These are phyloP conservation scores for Drosophila suboccidentalis DNA, from an alignment of 2,888 invertebrate genomes.

Conservation along the genomic window DNA sequence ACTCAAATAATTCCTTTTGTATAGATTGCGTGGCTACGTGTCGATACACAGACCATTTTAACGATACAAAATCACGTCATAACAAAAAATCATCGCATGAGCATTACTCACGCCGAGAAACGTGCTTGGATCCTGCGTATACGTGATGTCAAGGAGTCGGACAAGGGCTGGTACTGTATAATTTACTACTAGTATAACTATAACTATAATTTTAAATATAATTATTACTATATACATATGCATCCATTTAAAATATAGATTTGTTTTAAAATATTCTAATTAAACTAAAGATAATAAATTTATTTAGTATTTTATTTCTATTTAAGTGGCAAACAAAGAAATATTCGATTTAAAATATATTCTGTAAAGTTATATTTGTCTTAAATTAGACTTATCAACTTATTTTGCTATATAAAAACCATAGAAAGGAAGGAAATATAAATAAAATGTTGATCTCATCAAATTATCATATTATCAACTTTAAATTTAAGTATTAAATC, in stretches of 20 bases:
- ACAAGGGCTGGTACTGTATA: slow-evolving; percentile 89
- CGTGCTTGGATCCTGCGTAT: slow-evolving; percentile 94
- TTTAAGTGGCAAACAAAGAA: too few species aligned
- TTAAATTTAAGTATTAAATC: background rate
- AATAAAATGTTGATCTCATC: too few species aligned
- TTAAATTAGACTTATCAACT: too few species aligned
- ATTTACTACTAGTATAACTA: slow-evolving; percentile 2
- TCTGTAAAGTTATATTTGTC: too few species aligned
- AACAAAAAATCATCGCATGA: slow-evolving; percentile 95
- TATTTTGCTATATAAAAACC: too few species aligned
- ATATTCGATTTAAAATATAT: too few species aligned
- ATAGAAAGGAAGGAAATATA: too few species aligned
- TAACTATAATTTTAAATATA: background rate
- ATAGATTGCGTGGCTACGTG: slow-evolving; percentile 95
- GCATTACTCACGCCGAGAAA: slow-evolving; percentile 91
- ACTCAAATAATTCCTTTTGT: slow-evolving; percentile 49
- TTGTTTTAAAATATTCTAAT: background rate
- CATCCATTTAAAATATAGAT: background rate
- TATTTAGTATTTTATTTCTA: background rate
- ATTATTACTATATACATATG: background rate
- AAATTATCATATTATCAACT: background rate
- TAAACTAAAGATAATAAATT: background rate
- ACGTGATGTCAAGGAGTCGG: slow-evolving; percentile 91
- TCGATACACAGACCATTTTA: slow-evolving; percentile 95
- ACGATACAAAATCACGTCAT: slow-evolving; percentile 96